These are phyloP conservation scores for Anguilla pacifica DNA, from an alignment of 2,797 vertebrate species.

Conservation along the genomic window DNA sequence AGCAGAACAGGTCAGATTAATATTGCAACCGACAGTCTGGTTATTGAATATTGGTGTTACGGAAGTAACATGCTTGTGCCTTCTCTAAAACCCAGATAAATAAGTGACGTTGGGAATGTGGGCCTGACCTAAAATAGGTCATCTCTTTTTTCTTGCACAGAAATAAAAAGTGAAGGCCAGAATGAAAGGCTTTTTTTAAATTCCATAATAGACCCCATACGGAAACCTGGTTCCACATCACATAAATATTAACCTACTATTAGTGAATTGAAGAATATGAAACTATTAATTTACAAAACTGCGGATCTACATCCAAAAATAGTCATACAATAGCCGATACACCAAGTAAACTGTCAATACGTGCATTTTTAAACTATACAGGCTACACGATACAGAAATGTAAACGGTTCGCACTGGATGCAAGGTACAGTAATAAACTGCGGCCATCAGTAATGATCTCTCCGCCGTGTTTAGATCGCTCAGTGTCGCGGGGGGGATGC, in stretches of 20 bases:
- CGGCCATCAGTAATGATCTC: neutral
- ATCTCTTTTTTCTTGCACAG: neutral
- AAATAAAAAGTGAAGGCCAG: neutral
- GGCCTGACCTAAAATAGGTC: slow-evolving; percentile 12
- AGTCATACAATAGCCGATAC: neutral
- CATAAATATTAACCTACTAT: slow-evolving; percentile 11
- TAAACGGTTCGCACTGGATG: neutral
- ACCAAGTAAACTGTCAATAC: neutral
- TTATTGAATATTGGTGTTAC: slow-evolving; percentile 25
- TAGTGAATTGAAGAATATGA: neutral
- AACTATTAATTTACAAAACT: neutral
- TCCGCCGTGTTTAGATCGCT: neutral
- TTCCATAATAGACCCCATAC: neutral
- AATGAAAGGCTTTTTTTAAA: slow-evolving; percentile 8
- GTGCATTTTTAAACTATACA: neutral
- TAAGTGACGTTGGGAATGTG: slow-evolving; percentile 16
- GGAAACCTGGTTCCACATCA: slow-evolving; percentile 3
- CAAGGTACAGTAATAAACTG: neutral
- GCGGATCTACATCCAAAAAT: too few relatives aligned
- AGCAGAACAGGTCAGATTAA: neutral
- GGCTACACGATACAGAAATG: neutral
- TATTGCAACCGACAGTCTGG: neutral
- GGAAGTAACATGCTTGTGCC: neutral
- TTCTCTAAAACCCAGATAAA: slow-evolving; percentile 27
- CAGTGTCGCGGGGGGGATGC: neutral